Evolutionary conservation across 2,888 invertebrate species (phyloP).

Genomic region (Dendrolimus pini): DNA sequence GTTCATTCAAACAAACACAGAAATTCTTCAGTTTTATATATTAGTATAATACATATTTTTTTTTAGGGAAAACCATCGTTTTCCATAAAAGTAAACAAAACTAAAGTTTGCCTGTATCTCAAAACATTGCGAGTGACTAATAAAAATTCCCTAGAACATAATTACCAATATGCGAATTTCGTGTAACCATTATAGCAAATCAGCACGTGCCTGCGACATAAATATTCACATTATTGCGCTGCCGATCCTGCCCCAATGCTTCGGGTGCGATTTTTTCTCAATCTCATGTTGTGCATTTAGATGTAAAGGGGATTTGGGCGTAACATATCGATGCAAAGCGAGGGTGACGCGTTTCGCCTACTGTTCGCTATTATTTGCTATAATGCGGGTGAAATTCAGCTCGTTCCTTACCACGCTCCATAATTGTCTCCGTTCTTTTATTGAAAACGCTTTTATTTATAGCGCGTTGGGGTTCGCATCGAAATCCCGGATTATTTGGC

Average conservation of each 20-base stretch:
- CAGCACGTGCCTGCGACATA: conserved; percentile 70
- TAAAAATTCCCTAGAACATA: conserved; percentile 28
- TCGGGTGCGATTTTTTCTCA: conserved; percentile 46
- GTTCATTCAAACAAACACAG: too few relatives aligned
- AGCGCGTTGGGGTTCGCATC: conserved; percentile 42
- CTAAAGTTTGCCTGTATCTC: too few relatives aligned
- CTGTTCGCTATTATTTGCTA: conserved; percentile 72
- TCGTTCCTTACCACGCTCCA: conserved; percentile 56
- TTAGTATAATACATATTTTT: too few relatives aligned
- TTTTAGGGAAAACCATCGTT: too few relatives aligned
- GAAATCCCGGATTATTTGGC: conserved; percentile 73
- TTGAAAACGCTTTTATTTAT: conserved; percentile 45
- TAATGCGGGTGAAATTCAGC: conserved; percentile 74
- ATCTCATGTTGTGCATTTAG: conserved; percentile 69
- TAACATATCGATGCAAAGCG: conserved; percentile 59
- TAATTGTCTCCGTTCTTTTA: conserved; percentile 69
- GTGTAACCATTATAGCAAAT: conserved; percentile 59
- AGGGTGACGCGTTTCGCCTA: conserved; percentile 59
- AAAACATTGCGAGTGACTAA: background rate
- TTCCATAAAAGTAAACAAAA: too few relatives aligned
- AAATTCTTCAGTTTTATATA: too few relatives aligned
- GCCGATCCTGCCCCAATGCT: conserved; percentile 38
- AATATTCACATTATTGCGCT: conserved; percentile 70
- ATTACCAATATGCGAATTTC: conserved; percentile 68
- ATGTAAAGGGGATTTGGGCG: conserved; percentile 64